Conservation (phyloP, 2,797 vertebrate species). For the Adelosebastes latens region DNA sequence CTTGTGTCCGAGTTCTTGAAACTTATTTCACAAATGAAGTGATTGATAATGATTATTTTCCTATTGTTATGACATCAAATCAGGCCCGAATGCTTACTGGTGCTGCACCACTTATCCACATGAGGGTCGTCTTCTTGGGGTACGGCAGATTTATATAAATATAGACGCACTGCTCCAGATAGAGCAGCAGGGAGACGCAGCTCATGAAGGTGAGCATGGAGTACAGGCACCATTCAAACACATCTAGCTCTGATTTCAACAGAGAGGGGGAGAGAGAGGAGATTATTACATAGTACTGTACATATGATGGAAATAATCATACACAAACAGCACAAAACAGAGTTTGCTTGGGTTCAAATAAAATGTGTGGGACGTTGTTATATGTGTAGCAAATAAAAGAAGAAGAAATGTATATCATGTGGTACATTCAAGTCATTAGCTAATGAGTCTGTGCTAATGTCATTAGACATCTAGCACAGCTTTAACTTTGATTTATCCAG, state of each 20-base stretch:
- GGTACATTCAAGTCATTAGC: background rate
- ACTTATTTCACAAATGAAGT: background rate
- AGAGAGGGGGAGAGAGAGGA: background rate
- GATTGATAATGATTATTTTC: background rate
- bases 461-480: too few relatives aligned
- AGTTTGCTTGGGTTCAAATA: background rate
- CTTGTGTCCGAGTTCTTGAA: background rate
- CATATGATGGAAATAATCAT: background rate
- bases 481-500: too few relatives aligned
- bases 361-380: background rate
- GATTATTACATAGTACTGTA: background rate
- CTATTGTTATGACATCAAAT: background rate
- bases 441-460: too few relatives aligned
- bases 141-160: slow-evolving; percentile 84
- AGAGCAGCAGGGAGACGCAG: slow-evolving; percentile 82
- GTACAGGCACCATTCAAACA: slow-evolving; percentile 82
- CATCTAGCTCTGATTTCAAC: slow-evolving; percentile 81
- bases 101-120: slow-evolving; percentile 89
- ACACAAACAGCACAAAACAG: background rate
- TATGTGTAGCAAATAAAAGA: background rate
- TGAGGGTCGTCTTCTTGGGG: slow-evolving; percentile 87
- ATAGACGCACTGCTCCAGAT: slow-evolving; percentile 86
- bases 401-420: background rate
- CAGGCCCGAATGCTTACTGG: slow-evolving; percentile 79
- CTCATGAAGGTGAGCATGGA: slow-evolving; percentile 87